These are phyloP conservation scores for Sparidentex hasta DNA, from an alignment of 2,797 vertebrate genomes.

Conservation along the genomic window DNA sequence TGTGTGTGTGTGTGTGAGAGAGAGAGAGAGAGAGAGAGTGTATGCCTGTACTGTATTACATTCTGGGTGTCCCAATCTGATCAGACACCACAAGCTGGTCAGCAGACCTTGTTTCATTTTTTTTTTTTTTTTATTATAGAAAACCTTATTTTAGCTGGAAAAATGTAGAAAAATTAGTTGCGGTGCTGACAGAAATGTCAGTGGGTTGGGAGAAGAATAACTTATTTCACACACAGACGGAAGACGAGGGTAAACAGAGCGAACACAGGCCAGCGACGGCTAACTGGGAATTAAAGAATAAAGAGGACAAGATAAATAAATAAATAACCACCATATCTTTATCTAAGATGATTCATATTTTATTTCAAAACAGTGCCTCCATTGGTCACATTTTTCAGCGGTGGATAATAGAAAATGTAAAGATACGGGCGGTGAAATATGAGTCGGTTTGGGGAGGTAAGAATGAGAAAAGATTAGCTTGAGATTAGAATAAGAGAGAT, in stretches of 20 bases:
- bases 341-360: slow-evolving; percentile 85
- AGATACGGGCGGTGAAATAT: slow-evolving; percentile 86
- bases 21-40: background rate
- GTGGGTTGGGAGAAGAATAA: slow-evolving; percentile 62
- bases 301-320: slow-evolving; percentile 65
- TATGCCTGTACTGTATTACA: slow-evolving; percentile 60
- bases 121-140: slow-evolving; percentile 16
- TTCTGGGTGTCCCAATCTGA: slow-evolving; percentile 74
- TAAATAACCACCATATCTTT: slow-evolving; percentile 77
- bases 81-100: slow-evolving; percentile 74
- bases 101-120: slow-evolving; percentile 53
- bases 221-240: slow-evolving; percentile 52
- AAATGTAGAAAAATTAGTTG: slow-evolving; percentile 61
- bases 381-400: slow-evolving; percentile 83
- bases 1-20: slow-evolving; percentile 5
- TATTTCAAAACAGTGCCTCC: slow-evolving; percentile 80
- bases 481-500: slow-evolving; percentile 87
- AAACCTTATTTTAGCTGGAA: slow-evolving; percentile 55
- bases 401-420: slow-evolving; percentile 88
- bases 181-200: slow-evolving; percentile 67
- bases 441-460: slow-evolving; percentile 83
- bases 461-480: slow-evolving; percentile 85
- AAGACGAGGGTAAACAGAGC: slow-evolving; percentile 40
- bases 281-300: slow-evolving; percentile 63
- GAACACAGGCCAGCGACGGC: slow-evolving; percentile 50